Evolutionary conservation across 2,113 vertebrate genomes (phyloP).

Genomic region (Oryzias melastigma): DNA sequence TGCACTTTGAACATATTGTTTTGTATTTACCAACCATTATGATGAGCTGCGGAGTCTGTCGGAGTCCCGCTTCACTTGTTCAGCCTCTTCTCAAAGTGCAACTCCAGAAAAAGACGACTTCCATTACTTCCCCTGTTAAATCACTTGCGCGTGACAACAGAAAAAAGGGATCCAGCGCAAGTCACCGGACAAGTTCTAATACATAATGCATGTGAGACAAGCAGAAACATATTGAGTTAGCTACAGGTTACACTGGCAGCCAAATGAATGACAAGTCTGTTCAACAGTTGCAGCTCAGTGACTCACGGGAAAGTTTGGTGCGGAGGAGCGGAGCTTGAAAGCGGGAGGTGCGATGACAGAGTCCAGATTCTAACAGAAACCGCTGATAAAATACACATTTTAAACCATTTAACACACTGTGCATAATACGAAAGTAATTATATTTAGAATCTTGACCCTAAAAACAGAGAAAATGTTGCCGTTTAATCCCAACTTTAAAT

Average conservation of each 20-base stretch:
- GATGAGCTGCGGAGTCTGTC: constrained; percentile 33
- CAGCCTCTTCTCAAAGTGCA: constrained; percentile 34
- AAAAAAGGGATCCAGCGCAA: constrained; percentile 1
- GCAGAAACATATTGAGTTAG: constrained; percentile 33
- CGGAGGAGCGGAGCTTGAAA: constrained; percentile 44
- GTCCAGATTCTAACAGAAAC: background rate
- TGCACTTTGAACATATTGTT: too few species aligned
- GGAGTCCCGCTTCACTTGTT: constrained; percentile 44
- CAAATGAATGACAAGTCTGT: constrained; percentile 22
- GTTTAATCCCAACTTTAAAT: background rate
- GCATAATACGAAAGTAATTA: too few species aligned
- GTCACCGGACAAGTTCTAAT: background rate
- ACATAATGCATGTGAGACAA: constrained; percentile 7
- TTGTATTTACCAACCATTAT: constrained; percentile 45
- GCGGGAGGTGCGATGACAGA: constrained; percentile 21
- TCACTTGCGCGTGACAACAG: constrained; percentile 7
- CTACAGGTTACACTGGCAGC: constrained; percentile 14
- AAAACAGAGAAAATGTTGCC: background rate
- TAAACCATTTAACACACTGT: too few species aligned
- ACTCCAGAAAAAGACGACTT: constrained; percentile 25
- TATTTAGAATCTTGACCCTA: background rate
- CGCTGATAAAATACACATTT: too few species aligned
- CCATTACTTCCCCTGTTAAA: constrained; percentile 37
- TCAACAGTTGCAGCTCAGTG: constrained; percentile 26
- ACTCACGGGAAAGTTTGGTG: constrained; percentile 35